Conservation (phyloP, 1,140 invertebrate species). For the Drosophila sucinea region DNA sequence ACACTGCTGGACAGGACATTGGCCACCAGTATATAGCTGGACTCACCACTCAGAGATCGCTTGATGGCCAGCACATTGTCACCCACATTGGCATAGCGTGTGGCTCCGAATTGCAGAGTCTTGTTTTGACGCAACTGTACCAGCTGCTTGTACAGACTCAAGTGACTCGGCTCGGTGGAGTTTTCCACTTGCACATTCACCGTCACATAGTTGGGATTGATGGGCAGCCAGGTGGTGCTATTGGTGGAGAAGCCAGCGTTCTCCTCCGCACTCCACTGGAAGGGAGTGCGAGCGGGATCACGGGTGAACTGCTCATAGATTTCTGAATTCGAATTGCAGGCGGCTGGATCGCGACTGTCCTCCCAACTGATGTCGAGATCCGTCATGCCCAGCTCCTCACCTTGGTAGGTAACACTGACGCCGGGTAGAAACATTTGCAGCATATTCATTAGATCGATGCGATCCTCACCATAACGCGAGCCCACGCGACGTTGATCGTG, state of each 20-base stretch:
- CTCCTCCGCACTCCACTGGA: slow-evolving; percentile 87
- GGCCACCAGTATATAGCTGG: slow-evolving; percentile 59
- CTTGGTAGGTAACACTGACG: slow-evolving; percentile 89
- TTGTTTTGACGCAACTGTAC: slow-evolving; percentile 52
- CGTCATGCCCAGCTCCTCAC: slow-evolving; percentile 87
- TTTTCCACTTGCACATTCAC: slow-evolving; percentile 84
- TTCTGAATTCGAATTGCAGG: slow-evolving; percentile 84
- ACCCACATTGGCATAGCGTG: slow-evolving; percentile 60
- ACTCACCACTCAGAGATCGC: slow-evolving; percentile 44
- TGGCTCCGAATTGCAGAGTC: slow-evolving; percentile 81
- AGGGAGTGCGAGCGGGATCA: slow-evolving; percentile 89
- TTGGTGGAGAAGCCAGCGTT: slow-evolving; percentile 84
- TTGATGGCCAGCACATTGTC: slow-evolving; percentile 67
- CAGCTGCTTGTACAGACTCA: slow-evolving; percentile 77
- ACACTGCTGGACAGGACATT: slow-evolving; percentile 55
- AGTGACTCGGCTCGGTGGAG: slow-evolving; percentile 50
- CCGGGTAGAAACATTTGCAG: slow-evolving; percentile 89
- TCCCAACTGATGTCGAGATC: slow-evolving; percentile 85
- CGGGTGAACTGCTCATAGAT: slow-evolving; percentile 84
- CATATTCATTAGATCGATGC: slow-evolving; percentile 88
- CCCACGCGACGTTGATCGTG: slow-evolving; percentile 87
- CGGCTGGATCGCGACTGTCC: slow-evolving; percentile 85
- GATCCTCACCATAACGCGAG: slow-evolving; percentile 85
- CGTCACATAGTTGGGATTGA: slow-evolving; percentile 85
- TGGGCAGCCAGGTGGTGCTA: slow-evolving; percentile 87